A percentile compares a stretch with the other conserved stretches of the same genome.
Evolutionary conservation across 2,113 vertebrate species (phyloP).

Genomic region (Pardalotus punctatus): DNA sequence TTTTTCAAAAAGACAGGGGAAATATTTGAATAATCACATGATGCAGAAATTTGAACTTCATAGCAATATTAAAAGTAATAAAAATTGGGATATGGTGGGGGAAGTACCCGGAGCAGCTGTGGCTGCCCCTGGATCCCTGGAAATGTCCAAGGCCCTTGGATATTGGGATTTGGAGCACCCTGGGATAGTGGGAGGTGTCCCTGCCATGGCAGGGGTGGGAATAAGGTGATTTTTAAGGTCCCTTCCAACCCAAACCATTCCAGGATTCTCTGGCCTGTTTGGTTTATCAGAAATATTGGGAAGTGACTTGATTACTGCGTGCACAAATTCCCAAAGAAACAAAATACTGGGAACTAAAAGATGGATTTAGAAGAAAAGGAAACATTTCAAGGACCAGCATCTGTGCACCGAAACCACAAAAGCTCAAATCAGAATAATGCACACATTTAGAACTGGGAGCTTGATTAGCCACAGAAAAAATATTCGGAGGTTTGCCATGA

Average conservation of each 20-base stretch:
- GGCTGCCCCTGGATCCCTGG: neutral
- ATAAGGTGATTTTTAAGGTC: neutral
- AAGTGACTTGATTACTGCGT: neutral
- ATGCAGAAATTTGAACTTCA: neutral
- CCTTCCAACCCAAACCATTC: neutral
- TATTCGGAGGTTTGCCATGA: neutral
- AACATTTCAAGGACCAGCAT: neutral
- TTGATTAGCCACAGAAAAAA: conserved; percentile 2
- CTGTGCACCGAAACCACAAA: neutral
- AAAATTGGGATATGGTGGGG: neutral
- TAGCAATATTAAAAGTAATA: neutral
- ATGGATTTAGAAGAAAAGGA: neutral
- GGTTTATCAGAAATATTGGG: neutral
- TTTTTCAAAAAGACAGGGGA: neutral
- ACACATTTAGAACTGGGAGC: neutral
- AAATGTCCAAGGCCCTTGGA: neutral
- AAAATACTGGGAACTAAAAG: neutral
- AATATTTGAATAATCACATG: neutral
- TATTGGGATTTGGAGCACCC: neutral
- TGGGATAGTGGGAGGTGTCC: neutral
- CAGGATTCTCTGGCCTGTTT: neutral
- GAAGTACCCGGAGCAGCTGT: neutral
- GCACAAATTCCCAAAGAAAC: neutral
- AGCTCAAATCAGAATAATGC: neutral
- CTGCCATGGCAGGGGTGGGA: neutral